Evolutionary conservation across 1,140 invertebrate species (phyloP), one percentile per base, ranked within the genome.

Genomic region (Papilio glaucus): DNA sequence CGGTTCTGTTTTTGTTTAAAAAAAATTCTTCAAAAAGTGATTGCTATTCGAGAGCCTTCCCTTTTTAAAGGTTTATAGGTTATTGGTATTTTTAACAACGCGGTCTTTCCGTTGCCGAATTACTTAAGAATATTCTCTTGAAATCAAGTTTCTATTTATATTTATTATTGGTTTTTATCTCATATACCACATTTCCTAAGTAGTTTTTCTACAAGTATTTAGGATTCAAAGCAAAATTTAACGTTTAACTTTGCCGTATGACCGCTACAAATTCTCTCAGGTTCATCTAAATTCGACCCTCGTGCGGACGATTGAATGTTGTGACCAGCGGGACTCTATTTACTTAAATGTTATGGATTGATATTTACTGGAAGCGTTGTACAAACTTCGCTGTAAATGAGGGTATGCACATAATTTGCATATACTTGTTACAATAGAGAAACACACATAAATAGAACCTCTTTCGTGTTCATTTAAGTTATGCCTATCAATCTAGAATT

Each of bases 251-350:
- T 13, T 12, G 6, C 15, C 6, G n/a, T 37, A 15, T 15, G 18
- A 63, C 61, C 61, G 61, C 37, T 18, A 65, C 62, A 65, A 38
- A 41, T 65, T 65, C 33, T 39, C 7, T 65, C 18, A 41, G 62
- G 13, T 41, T 65, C 62, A 41, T 65, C 18, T 18, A 65, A 65
- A 65, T 39, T 38, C 62, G 62, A 21, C 37, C 62, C 62, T 18
- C 18, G 62, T 21, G 15, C 62, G 62, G 37, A 21, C 62, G 37
- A 65, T 65, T 65, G 62, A 65, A 65, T 65, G 62, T 65, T 65
- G 62, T 65, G 37, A 18, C 62, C 62, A 15, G 13, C 5, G 62
- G 15, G 62, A 65, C 62, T 18, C 62, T 39, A 65, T 39, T 38
- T 38, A 39, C 62, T 65, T 62, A 62, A 62, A 62, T 18, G 37